Evolutionary conservation across 2,888 invertebrate genomes (phyloP).

Genomic region (Sinelater perroti): DNA sequence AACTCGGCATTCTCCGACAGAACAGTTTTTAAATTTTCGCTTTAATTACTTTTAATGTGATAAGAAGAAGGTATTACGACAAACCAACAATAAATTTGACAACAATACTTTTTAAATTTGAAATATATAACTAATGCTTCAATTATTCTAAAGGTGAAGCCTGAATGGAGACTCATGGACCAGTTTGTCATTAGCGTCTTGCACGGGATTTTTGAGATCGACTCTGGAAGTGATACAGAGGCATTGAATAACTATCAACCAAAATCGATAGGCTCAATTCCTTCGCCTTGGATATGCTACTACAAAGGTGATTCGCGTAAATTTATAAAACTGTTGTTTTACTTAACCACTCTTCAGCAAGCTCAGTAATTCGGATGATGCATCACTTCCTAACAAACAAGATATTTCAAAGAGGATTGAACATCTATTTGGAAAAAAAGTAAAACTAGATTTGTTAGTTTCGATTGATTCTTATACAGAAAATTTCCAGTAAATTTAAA

Average conservation of each 20-base stretch:
- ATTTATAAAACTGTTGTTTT: background rate
- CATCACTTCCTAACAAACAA: constrained; percentile 33
- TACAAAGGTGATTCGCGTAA: constrained; percentile 22
- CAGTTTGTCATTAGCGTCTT: constrained; percentile 19
- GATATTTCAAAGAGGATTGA: constrained; percentile 35
- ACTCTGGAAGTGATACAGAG: constrained; percentile 63
- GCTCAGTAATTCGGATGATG: constrained; percentile 62
- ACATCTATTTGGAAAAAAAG: constrained; percentile 33
- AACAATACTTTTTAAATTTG: too few relatives aligned
- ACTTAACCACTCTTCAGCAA: background rate
- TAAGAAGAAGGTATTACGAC: too few relatives aligned
- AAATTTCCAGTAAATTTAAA: constrained; percentile 21
- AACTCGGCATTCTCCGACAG: too few relatives aligned
- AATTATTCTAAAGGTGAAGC: constrained; percentile 10
- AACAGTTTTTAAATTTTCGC: too few relatives aligned
- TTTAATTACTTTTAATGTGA: too few relatives aligned
- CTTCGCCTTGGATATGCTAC: constrained; percentile 40
- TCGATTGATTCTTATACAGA: background rate
- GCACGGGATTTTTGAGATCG: constrained; percentile 67
- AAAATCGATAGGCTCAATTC: constrained; percentile 65
- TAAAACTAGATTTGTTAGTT: background rate
- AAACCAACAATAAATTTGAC: too few relatives aligned
- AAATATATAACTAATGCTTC: too few relatives aligned
- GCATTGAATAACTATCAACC: constrained; percentile 61
- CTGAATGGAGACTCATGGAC: constrained; percentile 32